Conservation (phyloP, 2,113 vertebrate species). For the Poeciliopsis prolifica region DNA sequence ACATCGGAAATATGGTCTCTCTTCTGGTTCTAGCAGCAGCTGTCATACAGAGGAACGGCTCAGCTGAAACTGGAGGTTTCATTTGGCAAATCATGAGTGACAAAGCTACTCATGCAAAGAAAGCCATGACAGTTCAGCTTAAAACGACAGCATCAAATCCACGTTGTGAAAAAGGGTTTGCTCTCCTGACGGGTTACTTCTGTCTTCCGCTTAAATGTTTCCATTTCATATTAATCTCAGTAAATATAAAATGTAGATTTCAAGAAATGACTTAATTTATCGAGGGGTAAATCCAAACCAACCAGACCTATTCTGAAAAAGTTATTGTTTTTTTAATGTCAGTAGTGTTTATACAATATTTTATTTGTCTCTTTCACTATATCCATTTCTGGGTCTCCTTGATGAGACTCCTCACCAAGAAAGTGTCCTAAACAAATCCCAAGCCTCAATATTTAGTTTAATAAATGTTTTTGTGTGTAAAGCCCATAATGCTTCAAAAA, state of each 20-base stretch:
- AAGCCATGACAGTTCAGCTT: neutral
- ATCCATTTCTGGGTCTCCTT: too few relatives aligned
- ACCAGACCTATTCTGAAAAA: neutral
- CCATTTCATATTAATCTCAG: neutral
- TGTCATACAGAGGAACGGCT: neutral
- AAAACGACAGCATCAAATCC: neutral
- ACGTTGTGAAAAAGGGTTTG: neutral
- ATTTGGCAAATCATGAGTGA: constrained; percentile 1
- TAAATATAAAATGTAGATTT: neutral
- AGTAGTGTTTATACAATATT: too few relatives aligned
- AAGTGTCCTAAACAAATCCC: too few relatives aligned
- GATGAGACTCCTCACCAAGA: too few relatives aligned
- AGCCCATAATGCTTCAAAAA: too few relatives aligned
- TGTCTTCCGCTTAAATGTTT: neutral
- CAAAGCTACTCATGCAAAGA: neutral
- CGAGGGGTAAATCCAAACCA: neutral
- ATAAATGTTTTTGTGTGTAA: too few relatives aligned
- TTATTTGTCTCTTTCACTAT: too few relatives aligned
- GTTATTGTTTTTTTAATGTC: neutral
- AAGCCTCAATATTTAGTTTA: too few relatives aligned
- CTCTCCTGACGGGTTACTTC: neutral
- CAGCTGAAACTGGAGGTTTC: neutral
- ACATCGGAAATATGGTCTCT: constrained; percentile 1
- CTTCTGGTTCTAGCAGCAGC: neutral
- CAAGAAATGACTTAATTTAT: neutral